Conservation (phyloP, 2,113 vertebrate genomes). For the Micromys minutus region DNA sequence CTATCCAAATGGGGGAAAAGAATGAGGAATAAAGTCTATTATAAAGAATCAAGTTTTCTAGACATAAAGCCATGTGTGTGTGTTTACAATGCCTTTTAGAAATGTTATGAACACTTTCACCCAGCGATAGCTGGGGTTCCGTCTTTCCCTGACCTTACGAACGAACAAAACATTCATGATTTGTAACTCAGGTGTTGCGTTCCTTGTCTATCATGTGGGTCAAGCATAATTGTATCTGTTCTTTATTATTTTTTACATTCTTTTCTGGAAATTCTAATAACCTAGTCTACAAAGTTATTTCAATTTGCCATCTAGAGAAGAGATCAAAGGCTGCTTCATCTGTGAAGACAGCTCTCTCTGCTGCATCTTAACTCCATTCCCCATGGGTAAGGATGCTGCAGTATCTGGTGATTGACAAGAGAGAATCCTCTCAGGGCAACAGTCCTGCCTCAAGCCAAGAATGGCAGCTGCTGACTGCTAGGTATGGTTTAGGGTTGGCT, state of each 20-base stretch:
- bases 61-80: not conserved
- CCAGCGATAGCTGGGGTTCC: not conserved
- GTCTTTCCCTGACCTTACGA: not conserved
- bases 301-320: constrained; percentile 3
- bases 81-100: not conserved
- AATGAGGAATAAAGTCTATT: not conserved
- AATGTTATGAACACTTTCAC: not conserved
- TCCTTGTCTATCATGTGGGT: not conserved
- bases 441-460: not conserved
- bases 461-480: not conserved
- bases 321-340: not conserved
- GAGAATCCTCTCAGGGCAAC: not conserved
- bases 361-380: not conserved
- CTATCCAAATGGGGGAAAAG: not conserved
- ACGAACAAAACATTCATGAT: not conserved
- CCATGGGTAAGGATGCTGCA: accelerated
- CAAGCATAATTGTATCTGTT: not conserved
- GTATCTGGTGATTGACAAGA: not conserved
- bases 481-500: not conserved
- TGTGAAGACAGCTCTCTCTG: not conserved
- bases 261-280: constrained; percentile 22
- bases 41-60: not conserved
- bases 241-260: not conserved
- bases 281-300: not conserved
- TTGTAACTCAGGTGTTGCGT: not conserved